Percentiles rank a stretch among this genome's conserved stretches.
Conservation (phyloP, 2,113 vertebrate genomes). For the Burhinus oedicnemus region DNA sequence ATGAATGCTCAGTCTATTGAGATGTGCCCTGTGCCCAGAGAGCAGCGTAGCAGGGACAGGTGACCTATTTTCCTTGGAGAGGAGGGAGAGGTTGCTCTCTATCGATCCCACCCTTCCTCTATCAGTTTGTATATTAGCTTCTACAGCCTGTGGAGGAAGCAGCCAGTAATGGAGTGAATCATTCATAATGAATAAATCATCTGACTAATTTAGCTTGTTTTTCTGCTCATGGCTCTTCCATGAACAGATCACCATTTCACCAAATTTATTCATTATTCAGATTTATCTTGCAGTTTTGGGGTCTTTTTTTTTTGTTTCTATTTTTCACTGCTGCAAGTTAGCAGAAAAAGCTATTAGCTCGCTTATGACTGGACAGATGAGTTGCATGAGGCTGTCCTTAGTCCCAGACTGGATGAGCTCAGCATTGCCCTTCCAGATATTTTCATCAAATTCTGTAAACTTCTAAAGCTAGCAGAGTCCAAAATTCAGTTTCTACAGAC, state of each 20-base stretch:
- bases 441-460: background rate
- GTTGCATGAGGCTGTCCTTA: background rate
- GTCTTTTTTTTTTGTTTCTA: background rate
- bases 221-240: background rate
- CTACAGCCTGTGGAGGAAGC: background rate
- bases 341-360: background rate
- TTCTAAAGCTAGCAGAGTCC: background rate
- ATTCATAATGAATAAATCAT: conserved; percentile 44
- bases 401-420: background rate
- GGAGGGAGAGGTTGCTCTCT: background rate
- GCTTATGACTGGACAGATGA: fast-evolving
- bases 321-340: background rate
- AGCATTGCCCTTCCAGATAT: background rate
- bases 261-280: background rate
- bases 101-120: conserved; percentile 18
- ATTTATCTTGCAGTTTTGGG: background rate
- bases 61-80: conserved; percentile 42
- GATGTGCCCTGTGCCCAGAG: background rate
- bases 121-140: conserved; percentile 12
- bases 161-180: conserved; percentile 36
- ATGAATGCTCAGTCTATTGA: background rate
- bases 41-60: background rate
- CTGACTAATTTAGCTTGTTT: conserved; percentile 49
- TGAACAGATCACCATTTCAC: background rate
- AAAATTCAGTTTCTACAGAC: background rate